A percentile compares a stretch with the other conserved stretches of the same genome.
phyloP scores from a whole-genome alignment of 2,797 vertebrate species.

The Catharus ustulatus region DNA sequence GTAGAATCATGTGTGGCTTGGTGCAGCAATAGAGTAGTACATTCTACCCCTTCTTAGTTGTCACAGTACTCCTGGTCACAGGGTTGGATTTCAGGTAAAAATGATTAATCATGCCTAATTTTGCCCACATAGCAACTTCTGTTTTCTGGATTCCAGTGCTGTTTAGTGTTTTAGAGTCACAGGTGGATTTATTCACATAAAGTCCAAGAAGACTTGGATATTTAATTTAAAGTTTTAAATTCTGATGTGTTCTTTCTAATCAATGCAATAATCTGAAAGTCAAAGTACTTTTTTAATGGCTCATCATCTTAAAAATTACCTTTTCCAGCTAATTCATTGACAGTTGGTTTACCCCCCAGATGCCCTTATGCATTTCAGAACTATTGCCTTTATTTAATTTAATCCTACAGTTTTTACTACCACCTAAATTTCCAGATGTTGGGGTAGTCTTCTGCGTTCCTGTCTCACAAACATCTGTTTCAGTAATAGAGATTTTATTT shows the following conservation, averaged over 20 bases:
- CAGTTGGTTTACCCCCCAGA: not conserved
- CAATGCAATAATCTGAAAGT: not conserved
- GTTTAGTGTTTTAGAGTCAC: not conserved
- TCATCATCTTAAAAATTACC: not conserved
- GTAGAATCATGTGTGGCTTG: not conserved
- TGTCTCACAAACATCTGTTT: slow-evolving; percentile 32
- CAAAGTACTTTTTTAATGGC: not conserved
- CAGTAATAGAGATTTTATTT: slow-evolving; percentile 30
- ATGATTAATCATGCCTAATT: not conserved
- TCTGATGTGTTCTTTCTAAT: not conserved
- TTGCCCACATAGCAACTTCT: not conserved
- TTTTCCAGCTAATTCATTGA: not conserved
- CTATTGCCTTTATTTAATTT: slow-evolving; percentile 19
- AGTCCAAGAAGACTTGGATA: not conserved
- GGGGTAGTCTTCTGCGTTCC: not conserved
- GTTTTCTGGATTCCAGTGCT: not conserved
- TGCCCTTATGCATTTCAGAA: not conserved
- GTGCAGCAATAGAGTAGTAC: not conserved
- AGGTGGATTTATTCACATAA: not conserved
- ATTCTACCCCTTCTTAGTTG: not conserved
- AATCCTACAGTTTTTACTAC: not conserved
- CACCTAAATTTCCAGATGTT: slow-evolving; percentile 32
- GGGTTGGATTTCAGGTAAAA: not conserved
- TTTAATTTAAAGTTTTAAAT: not conserved
- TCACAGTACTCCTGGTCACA: not conserved